Evolutionary conservation across 2,888 invertebrate genomes (phyloP).

Genomic region (Epirrita christyi): DNA sequence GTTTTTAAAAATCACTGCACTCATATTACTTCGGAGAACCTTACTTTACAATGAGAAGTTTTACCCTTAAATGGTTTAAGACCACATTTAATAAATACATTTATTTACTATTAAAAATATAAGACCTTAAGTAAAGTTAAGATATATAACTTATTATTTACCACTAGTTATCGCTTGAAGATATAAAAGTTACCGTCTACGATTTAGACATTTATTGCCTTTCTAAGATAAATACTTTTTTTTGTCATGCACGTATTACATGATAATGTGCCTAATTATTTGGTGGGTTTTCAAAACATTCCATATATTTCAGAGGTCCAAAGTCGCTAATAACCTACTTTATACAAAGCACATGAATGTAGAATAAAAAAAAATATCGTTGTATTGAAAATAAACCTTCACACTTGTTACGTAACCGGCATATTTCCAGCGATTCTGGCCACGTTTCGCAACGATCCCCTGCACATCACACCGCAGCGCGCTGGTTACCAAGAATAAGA

Average conservation of each 20-base stretch:
- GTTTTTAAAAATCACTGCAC: too few species aligned
- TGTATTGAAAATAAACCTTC: too few species aligned
- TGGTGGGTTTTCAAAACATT: neutral
- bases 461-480: too few species aligned
- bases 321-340: neutral
- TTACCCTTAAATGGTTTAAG: too few species aligned
- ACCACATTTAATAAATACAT: too few species aligned
- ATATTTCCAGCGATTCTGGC: too few species aligned
- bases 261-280: neutral
- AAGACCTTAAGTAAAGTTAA: neutral
- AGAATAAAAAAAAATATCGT: too few species aligned
- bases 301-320: neutral
- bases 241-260: neutral
- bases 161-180: conserved; percentile 22
- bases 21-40: too few species aligned
- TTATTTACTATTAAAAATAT: neutral
- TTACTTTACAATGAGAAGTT: too few species aligned
- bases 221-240: neutral
- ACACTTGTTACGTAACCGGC: too few species aligned
- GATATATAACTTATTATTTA: neutral
- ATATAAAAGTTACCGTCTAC: conserved; percentile 16
- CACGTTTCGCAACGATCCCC: too few species aligned
- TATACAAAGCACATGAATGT: neutral
- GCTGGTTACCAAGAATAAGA: too few species aligned
- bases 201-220: conserved; percentile 13